Evolutionary conservation across 2,888 invertebrate genomes (phyloP), one percentile per base, ranked within the genome.

Genomic region (Polymixis flavicincta): DNA sequence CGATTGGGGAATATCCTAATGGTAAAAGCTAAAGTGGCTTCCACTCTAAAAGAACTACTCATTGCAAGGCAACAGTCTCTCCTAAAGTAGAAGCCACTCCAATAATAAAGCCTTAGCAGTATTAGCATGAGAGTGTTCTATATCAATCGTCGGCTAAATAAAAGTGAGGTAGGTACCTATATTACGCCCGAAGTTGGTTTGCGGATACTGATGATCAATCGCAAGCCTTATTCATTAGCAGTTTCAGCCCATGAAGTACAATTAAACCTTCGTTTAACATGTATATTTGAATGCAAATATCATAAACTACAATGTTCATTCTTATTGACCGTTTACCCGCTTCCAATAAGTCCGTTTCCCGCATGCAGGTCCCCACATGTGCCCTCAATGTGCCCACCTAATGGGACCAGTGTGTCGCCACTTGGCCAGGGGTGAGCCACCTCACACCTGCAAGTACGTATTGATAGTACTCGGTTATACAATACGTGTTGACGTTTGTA

Each of bases 351-450:
- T 64, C 28, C 45, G 45, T 70, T 28, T 52, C 80, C 72, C 83
- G 78, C 79, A 83, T 83, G 45, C 67, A 48, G 78, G 72, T 57
- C 17, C 57, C 59, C 64, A 48, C 25, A 63, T 45, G 76, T 63
- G 65, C 11, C 25, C 25, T 8, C 22, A 14, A 59, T 54, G 70
- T 50, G 25, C 28, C 19, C 66, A 32, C 45, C 63, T 64, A 59
- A 52, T 72, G 60, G 37, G 45, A 28, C 28, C n/a, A 42, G 50
- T 60, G 64, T 55, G 68, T 32, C 37, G 54, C 37, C 48, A 42
- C 37, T 5, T 59, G 0, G 42, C 42, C 42, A 45, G 42, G 78
- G 83, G 78, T 57, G 54, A 57, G 25, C 55, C 64, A 73, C 67
- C 37, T 71, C 67, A 48, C 71, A 54, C 45, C 80, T 80, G 80